phyloP scores from a whole-genome alignment of 1,140 invertebrate species.

The Trichoplusia ni region DNA sequence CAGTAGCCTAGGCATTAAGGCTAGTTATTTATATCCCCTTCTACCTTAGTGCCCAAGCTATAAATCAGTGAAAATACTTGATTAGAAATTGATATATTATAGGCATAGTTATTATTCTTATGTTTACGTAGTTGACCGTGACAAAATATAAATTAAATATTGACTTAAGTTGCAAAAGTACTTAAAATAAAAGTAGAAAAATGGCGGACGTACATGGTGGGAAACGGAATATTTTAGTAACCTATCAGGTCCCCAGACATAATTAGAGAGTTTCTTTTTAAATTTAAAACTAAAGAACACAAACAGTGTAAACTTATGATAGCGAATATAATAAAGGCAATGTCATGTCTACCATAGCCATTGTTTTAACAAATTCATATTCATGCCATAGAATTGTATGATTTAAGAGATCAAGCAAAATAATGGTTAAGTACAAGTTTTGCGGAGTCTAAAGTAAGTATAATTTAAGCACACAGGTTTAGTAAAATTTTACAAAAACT shows the following conservation, averaged over 20 bases:
- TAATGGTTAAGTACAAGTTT: constrained; percentile 1
- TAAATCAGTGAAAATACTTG: no score
- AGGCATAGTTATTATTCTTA: no score
- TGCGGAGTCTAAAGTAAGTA: no score
- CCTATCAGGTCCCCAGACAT: constrained; percentile 34
- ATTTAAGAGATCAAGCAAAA: constrained; percentile 12
- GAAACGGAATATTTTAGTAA: constrained; percentile 36
- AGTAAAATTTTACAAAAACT: no score
- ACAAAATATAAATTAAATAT: no score
- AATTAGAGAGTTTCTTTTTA: background rate
- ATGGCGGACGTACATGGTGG: constrained; percentile 20
- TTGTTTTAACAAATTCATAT: constrained; percentile 1
- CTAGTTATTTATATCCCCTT: no score
- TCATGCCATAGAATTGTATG: background rate
- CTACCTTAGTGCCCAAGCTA: no score
- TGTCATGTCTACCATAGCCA: constrained; percentile 6
- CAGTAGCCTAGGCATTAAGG: no score
- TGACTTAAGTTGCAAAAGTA: no score
- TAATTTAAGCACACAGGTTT: no score
- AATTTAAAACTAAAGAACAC: background rate
- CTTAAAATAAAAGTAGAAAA: background rate
- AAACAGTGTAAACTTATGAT: background rate
- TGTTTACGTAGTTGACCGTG: no score
- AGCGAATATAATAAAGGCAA: background rate
- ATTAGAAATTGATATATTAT: no score